These are phyloP conservation scores for Theretra japonica DNA, from an alignment of 2,888 invertebrate genomes.

Conservation along the genomic window DNA sequence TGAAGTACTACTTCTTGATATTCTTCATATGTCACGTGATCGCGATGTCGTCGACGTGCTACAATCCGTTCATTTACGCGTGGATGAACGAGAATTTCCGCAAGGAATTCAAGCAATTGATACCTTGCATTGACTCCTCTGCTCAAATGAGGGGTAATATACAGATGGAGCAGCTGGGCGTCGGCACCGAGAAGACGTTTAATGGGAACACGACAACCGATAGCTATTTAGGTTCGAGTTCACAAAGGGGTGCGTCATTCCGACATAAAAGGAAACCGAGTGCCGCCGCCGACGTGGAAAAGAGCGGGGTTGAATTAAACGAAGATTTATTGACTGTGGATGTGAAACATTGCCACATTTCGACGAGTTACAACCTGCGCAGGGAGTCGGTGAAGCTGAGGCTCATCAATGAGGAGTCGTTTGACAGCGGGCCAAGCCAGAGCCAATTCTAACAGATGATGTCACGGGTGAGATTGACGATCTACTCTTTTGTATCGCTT, in stretches of 20 bases:
- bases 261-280: conserved; percentile 84
- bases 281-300: conserved; percentile 86
- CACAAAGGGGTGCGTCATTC: conserved; percentile 81
- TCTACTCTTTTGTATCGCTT: neutral
- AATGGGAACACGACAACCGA: conserved; percentile 91
- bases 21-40: conserved; percentile 96
- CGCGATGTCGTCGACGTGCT: conserved; percentile 98
- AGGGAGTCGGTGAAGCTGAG: conserved; percentile 78
- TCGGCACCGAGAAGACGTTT: conserved; percentile 88
- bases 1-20: conserved; percentile 93
- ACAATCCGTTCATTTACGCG: conserved; percentile 98
- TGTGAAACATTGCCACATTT: conserved; percentile 80
- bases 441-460: conserved; percentile 81
- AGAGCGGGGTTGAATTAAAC: conserved; percentile 79
- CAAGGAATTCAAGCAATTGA: conserved; percentile 94
- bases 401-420: conserved; percentile 80
- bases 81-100: conserved; percentile 99
- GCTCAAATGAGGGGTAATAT: conserved; percentile 69
- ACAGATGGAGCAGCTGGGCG: conserved; percentile 80
- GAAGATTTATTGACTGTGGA: conserved; percentile 76
- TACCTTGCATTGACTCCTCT: conserved; percentile 86
- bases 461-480: conserved; percentile 67
- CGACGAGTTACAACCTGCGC: conserved; percentile 78
- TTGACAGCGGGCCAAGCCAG: conserved; percentile 71
- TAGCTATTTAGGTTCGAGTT: conserved; percentile 84